Evolutionary conservation across 2,888 invertebrate species (phyloP), one percentile per base, ranked within the genome.

Genomic region (Steinernema carpocapsae): DNA sequence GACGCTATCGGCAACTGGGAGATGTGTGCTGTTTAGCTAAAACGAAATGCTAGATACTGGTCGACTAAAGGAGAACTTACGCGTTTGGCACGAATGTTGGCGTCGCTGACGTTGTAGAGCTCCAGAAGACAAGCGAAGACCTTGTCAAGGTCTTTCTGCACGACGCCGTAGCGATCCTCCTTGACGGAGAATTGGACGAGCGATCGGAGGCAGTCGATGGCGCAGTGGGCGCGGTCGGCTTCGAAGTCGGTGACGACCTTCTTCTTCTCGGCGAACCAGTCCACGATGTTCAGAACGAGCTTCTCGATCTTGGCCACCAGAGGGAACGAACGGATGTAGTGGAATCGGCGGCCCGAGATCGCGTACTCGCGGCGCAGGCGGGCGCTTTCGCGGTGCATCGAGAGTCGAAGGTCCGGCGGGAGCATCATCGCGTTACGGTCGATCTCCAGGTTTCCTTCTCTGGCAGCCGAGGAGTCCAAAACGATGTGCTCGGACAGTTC

Each of bases 91-190:
- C 64, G 64, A 17, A 64, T 64, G 32, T 64, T 64, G 3, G 64
- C 17, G 7, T 64, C 64, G 3, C 29, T n/a, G 17, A 29, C 22
- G 26, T 32, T 37, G 12, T 26, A 29, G 1, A 64, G 37, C 4
- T 17, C 64, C 32, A 64, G 37, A 26, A 64, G 26, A 17, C 4
- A 32, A 1, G 51, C 24, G 51, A 48, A 52, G 51, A 52, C 14
- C 43, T 73, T 17, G 45, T 64, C 26, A 22, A 74, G 19, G 72
- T 80, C 80, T 37, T 77, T 78, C 71, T 81, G 81, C 32, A 82
- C 81, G 22, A 83, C 80, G 71, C 83, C 83, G 46, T 74, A 83
- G 19, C 77, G 73, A 74, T 83, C 83, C 46, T 82, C 81, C 19
- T 72, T 59, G 71, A 79, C 59, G 14, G 83, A 82, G 37, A 72